Evolutionary conservation across 2,797 vertebrate species (phyloP), one percentile per base, ranked within the genome.

Genomic region (Etheostoma nigrum): DNA sequence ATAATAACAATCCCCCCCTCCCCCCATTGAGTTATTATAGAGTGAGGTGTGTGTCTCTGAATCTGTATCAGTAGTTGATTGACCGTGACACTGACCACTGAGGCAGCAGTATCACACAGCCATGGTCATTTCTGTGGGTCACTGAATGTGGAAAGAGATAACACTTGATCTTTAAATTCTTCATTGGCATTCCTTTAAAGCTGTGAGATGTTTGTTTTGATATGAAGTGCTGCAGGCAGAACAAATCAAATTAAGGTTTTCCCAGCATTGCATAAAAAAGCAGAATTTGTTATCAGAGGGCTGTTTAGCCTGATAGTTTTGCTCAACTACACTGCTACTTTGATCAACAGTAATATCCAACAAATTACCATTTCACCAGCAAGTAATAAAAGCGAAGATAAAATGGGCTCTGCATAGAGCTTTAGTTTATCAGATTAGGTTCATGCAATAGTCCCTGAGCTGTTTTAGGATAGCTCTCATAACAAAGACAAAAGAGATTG

Each of bases 21-120:
- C 72, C 25, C 51, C 44, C 27, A 30, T 79, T 87, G 87, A 91
- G 90, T 90, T 86, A 88, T 89, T 81, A 88, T 81, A 69, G 91
- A 87, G 74, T 52, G 72, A 79, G 72, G 60, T 77, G 78, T 86
- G 80, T 76, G 65, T 74, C 67, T 90, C 72, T 83, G 79, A 78
- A 74, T 30, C 60, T 74, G 71, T 30, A 81, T 87, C 84, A 63
- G 85, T 23, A 81, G 63, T 91, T 86, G 88, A 93, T 84, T 92
- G 92, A 88, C 83, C 74, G 64, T 91, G 84, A 88, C 79, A 15
- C 82, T 72, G 88, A 81, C 27, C 2, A 49, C 69, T 19, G 58
- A 79, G 79, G 85, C 81, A 53, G 74, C 66, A 54, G 44, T 75
- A 63, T 42, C 59, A 51, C 48, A 68, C 67, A 30, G 69, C 82